These are phyloP conservation scores for Rhamnusium bicolor DNA, from an alignment of 2,888 invertebrate genomes.

Conservation along the genomic window DNA sequence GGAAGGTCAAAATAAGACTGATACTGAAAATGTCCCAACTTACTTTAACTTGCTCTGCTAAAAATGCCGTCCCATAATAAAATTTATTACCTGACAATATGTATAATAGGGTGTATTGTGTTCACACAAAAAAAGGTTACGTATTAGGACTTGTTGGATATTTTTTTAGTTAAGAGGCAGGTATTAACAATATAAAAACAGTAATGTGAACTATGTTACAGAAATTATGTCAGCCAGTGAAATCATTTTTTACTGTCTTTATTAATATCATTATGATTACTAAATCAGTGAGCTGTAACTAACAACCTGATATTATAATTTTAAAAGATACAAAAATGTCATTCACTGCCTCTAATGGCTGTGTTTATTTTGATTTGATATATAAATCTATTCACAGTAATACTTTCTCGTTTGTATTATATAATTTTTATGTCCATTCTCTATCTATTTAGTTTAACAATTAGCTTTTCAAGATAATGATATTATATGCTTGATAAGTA, in stretches of 20 bases:
- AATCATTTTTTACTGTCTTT: neutral
- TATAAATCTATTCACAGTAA: neutral
- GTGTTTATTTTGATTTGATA: neutral
- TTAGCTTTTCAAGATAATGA: neutral
- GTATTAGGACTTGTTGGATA: too few relatives aligned
- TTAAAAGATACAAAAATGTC: slow-evolving; percentile 1
- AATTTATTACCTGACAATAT: too few relatives aligned
- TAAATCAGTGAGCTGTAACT: neutral
- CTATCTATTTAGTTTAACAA: neutral
- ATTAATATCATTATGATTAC: neutral
- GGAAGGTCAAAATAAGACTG: too few relatives aligned
- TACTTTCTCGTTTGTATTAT: slow-evolving; percentile 8
- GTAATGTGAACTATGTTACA: too few relatives aligned
- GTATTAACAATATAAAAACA: too few relatives aligned
- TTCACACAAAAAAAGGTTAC: too few relatives aligned
- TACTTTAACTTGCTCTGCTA: too few relatives aligned
- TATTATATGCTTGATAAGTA: neutral
- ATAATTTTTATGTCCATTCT: slow-evolving; percentile 4
- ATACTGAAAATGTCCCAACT: too few relatives aligned
- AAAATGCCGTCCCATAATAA: too few relatives aligned
- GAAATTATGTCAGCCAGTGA: too few relatives aligned
- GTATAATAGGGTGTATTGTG: too few relatives aligned
- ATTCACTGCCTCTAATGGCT: neutral
- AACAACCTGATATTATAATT: neutral
- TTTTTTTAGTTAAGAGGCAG: too few relatives aligned